phyloP scores from a whole-genome alignment of 2,797 vertebrate genomes.

The Dallia pectoralis region DNA sequence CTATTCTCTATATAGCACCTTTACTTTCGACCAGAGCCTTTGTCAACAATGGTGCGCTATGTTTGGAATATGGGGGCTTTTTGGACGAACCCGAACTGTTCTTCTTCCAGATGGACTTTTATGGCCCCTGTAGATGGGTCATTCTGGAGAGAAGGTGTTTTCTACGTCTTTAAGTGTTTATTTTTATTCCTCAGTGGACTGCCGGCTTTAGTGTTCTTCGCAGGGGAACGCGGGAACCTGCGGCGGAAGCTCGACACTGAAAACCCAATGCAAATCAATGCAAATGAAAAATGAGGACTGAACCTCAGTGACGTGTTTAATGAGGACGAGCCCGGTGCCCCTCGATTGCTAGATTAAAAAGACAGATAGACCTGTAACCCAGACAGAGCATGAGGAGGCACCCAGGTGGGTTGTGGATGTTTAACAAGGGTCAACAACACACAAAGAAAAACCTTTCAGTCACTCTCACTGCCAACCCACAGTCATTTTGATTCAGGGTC shows the following conservation, averaged over 20 bases:
- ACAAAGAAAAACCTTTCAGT: conserved; percentile 6
- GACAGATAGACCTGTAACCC: neutral
- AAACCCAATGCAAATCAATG: conserved; percentile 84
- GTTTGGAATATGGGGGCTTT: neutral
- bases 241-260: conserved; percentile 77
- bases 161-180: conserved; percentile 53
- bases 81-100: neutral
- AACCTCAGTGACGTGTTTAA: neutral
- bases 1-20: conserved; percentile 35
- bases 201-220: conserved; percentile 58
- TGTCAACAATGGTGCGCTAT: neutral
- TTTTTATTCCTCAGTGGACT: conserved; percentile 65
- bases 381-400: conserved; percentile 53
- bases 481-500: conserved; percentile 57
- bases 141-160: conserved; percentile 38
- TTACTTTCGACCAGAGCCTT: conserved; percentile 16
- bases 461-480: conserved; percentile 66
- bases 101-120: neutral
- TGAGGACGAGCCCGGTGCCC: neutral
- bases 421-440: conserved; percentile 29
- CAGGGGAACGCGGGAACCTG: conserved; percentile 52
- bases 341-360: neutral
- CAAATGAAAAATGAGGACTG: conserved; percentile 37
- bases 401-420: conserved; percentile 32
- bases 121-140: conserved; percentile 40